Evolutionary conservation across 2,113 vertebrate species (phyloP), one percentile per base, ranked within the genome.

Genomic region (Odocoileus virginianus): DNA sequence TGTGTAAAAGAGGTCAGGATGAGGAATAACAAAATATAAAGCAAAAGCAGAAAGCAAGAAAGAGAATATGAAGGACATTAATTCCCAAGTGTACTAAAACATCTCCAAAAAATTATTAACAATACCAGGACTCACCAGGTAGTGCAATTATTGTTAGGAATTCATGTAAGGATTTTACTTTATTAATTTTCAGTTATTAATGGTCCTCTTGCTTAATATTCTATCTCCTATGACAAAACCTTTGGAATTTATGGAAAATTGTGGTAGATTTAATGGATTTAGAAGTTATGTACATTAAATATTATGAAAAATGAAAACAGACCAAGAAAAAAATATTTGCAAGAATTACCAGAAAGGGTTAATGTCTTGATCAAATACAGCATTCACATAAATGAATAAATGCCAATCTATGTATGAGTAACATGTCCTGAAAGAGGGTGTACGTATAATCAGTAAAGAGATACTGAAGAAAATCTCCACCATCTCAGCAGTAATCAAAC

Each of bases 341-440:
- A 83, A 64, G 25, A 83, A 92, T 94, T 87, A 58, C 25, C 86
- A 93, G 23, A 74, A 74, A 93, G 10, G 12, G 17, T 58, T 85
- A 85, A 43, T 50, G 10, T 87, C 60, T 76, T 94, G 30, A 82
- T 86, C 58, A 97, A 95, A 86, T 84, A 93, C 96, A 94, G 45
- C n/a, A 89, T 82, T 92, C 43, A 93, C 27, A 90, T 76, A 89
- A 85, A 92, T 23, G 82, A 45, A 55, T 43, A 64, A 97, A 84
- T 87, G 15, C 33, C 27, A 88, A 7, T 17, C 1, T 79, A 45
- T 47, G 7, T 28, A 61, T 91, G 40, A 89, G 55, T 84, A 91
- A 36, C 36, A 88, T 61, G 23, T 76, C 19, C 12, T 5, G 21
- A 93, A 84, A 90, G 55, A 91, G 43, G 61, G 57, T 33, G 54